Percentiles rank a stretch among this genome's conserved stretches.
These are phyloP conservation scores for Myotis brandtii DNA, from an alignment of 2,113 vertebrate species.

Conservation along the genomic window DNA sequence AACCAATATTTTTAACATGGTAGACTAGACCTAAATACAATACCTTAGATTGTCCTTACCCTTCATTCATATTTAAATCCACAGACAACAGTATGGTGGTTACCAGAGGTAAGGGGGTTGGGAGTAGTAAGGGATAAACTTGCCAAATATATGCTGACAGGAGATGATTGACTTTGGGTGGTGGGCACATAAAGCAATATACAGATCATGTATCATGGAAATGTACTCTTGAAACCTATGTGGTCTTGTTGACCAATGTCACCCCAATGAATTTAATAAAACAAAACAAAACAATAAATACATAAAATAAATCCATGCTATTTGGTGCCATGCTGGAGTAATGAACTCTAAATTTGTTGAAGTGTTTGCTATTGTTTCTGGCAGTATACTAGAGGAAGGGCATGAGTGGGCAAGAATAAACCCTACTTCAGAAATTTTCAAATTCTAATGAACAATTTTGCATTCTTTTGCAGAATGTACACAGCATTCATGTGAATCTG, in stretches of 20 bases:
- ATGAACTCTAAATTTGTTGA: not conserved
- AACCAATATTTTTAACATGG: not conserved
- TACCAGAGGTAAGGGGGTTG: not conserved
- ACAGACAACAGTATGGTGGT: not conserved
- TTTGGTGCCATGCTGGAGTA: not conserved
- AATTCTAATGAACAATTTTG: conserved; percentile 1
- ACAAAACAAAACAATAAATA: not conserved
- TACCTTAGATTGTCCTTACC: not conserved
- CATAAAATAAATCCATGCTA: not conserved
- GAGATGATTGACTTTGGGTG: not conserved
- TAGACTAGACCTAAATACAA: not conserved
- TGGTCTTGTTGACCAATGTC: not conserved
- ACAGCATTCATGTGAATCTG: conserved; percentile 23
- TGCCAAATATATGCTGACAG: not conserved
- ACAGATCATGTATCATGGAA: not conserved
- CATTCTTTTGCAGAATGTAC: conserved; percentile 28
- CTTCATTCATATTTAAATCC: conserved; percentile 36
- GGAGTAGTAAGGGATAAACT: not conserved
- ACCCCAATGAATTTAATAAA: not conserved
- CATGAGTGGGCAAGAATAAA: not conserved
- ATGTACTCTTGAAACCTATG: not conserved
- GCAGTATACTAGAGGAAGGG: not conserved
- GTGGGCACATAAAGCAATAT: not conserved
- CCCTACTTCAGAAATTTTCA: not conserved
- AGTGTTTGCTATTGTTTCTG: conserved; percentile 1